A percentile compares a stretch with the other conserved stretches of the same genome.
Conservation (phyloP, 2,113 vertebrate species). For the Mirza zaza region DNA sequence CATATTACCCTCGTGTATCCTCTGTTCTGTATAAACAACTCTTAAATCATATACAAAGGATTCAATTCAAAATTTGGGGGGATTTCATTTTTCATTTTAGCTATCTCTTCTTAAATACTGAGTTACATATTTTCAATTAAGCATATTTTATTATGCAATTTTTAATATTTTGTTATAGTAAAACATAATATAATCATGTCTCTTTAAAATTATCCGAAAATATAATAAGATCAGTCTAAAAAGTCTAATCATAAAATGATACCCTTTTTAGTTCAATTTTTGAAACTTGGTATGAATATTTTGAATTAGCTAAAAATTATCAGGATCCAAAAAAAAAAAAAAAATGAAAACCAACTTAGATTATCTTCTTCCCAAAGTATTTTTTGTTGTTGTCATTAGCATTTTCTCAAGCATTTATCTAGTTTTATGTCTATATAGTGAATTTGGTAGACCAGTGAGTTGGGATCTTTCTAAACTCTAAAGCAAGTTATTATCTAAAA, state of each 20-base stretch:
- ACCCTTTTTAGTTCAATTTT: background rate
- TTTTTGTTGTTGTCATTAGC: background rate
- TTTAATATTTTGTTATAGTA: background rate
- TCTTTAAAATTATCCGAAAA: background rate
- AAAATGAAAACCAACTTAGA: background rate
- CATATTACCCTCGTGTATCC: background rate
- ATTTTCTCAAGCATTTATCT: background rate
- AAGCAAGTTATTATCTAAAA: background rate
- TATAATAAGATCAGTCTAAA: background rate
- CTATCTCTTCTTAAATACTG: background rate
- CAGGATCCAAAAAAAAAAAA: background rate
- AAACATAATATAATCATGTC: background rate
- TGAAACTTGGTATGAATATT: background rate
- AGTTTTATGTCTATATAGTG: background rate
- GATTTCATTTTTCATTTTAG: background rate
- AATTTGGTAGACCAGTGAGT: background rate
- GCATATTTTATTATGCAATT: background rate
- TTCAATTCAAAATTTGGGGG: background rate
- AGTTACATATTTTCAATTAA: conserved; percentile 1
- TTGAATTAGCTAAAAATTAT: conserved; percentile 7
- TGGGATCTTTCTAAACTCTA: background rate
- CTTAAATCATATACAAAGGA: background rate
- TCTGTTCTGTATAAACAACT: background rate
- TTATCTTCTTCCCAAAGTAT: background rate
- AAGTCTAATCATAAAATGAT: background rate